These are phyloP conservation scores for Whitmania pigra DNA, from an alignment of 1,140 invertebrate species.

Conservation along the genomic window DNA sequence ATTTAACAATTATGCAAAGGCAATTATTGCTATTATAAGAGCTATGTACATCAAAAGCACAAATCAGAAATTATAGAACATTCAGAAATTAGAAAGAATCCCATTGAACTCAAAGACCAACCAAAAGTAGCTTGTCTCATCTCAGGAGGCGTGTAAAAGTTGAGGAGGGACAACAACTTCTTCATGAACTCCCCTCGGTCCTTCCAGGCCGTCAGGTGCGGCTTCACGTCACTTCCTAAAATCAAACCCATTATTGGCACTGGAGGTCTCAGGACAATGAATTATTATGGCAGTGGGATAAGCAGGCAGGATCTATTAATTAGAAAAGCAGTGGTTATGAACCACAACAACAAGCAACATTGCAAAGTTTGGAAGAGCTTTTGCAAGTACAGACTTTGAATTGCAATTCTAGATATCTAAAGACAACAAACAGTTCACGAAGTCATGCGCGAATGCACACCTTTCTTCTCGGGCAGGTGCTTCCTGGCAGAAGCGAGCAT, in stretches of 20 bases:
- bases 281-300: background rate
- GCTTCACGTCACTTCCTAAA: constrained; percentile 40
- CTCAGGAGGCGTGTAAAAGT: constrained; percentile 76
- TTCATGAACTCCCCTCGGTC: constrained; percentile 71
- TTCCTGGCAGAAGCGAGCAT: constrained; percentile 57
- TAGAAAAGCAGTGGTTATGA: no score
- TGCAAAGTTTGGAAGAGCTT: no score
- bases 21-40: no score
- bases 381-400: no score
- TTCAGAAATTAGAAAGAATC: constrained; percentile 11
- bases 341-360: no score
- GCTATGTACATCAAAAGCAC: no score
- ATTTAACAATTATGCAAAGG: no score
- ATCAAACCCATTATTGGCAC: background rate
- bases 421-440: no score
- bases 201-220: constrained; percentile 48
- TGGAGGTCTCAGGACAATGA: background rate
- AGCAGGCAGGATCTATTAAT: no score
- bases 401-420: no score
- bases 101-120: constrained; percentile 35
- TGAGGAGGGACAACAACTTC: constrained; percentile 70
- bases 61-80: no score
- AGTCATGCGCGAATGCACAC: constrained; percentile 21
- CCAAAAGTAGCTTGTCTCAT: constrained; percentile 64
- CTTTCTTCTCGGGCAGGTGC: constrained; percentile 31